Evolutionary conservation across 2,888 invertebrate genomes (phyloP).

Genomic region (Torymus texanus): DNA sequence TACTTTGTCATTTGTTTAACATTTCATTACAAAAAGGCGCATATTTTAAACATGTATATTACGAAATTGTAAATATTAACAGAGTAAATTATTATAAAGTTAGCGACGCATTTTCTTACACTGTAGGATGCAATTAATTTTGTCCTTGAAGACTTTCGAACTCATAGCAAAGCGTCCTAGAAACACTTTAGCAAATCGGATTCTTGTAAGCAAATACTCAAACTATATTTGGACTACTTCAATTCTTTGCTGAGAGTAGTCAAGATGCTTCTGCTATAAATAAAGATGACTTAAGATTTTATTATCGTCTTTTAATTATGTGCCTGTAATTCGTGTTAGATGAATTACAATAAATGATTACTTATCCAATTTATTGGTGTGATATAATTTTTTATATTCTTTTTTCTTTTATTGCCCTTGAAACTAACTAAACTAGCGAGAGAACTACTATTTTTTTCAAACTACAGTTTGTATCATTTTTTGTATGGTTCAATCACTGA

Average conservation of each 20-base stretch:
- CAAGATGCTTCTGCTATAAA: conserved; percentile 18
- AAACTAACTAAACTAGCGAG: too few relatives aligned
- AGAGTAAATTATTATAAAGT: not conserved
- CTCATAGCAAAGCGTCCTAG: conserved; percentile 28
- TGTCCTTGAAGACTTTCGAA: conserved; percentile 31
- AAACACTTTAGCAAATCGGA: conserved; percentile 8
- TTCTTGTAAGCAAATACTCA: conserved; percentile 30
- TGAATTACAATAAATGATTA: too few relatives aligned
- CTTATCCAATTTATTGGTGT: too few relatives aligned
- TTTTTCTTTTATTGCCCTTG: too few relatives aligned
- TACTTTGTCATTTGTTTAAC: not conserved
- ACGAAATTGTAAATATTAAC: conserved; percentile 26
- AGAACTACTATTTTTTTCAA: too few relatives aligned
- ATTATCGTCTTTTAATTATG: too few relatives aligned
- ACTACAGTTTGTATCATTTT: too few relatives aligned
- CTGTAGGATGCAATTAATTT: conserved; percentile 9
- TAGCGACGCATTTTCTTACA: not conserved
- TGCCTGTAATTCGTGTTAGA: too few relatives aligned
- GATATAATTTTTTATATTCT: too few relatives aligned
- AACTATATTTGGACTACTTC: not conserved
- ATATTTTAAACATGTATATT: not conserved
- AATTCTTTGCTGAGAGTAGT: conserved; percentile 25
- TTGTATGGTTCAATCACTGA: too few relatives aligned
- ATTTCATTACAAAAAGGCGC: not conserved
- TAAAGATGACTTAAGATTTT: conserved; percentile 6